A percentile compares a stretch with the other conserved stretches of the same genome.
These are phyloP conservation scores for Anabas testudineus DNA, from an alignment of 2,797 vertebrate genomes.

Conservation along the genomic window DNA sequence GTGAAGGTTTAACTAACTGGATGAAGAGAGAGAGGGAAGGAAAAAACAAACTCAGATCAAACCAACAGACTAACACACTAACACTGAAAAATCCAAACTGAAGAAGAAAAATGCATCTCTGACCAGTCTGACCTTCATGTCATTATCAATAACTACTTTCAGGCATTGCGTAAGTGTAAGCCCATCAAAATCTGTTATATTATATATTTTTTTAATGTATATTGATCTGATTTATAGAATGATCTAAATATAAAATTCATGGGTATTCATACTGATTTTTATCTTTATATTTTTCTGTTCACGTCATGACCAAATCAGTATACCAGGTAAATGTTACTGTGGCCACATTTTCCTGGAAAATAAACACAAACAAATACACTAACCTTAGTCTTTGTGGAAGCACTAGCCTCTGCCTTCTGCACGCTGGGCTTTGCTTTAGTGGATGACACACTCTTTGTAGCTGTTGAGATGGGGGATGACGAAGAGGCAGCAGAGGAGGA, in stretches of 20 bases:
- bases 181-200: too few species aligned
- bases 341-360: background rate
- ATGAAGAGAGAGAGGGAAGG: background rate
- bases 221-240: too few species aligned
- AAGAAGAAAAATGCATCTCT: background rate
- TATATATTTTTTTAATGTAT: too few species aligned
- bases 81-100: too few species aligned
- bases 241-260: too few species aligned
- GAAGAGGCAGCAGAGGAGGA: background rate
- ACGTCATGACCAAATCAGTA: background rate
- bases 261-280: too few species aligned
- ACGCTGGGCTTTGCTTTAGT: background rate
- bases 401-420: conserved; percentile 5
- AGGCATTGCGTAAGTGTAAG: too few species aligned
- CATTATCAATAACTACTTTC: background rate
- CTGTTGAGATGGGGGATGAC: conserved; percentile 12
- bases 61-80: background rate
- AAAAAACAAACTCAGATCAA: background rate
- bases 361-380: conserved; percentile 8
- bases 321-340: too few species aligned
- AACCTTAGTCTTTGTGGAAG: conserved; percentile 36
- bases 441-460: background rate
- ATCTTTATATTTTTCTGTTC: background rate
- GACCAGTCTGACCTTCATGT: background rate
- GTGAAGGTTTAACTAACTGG: conserved; percentile 31